Conservation (phyloP, 1,140 invertebrate species). For the Steinernema khuongi region DNA sequence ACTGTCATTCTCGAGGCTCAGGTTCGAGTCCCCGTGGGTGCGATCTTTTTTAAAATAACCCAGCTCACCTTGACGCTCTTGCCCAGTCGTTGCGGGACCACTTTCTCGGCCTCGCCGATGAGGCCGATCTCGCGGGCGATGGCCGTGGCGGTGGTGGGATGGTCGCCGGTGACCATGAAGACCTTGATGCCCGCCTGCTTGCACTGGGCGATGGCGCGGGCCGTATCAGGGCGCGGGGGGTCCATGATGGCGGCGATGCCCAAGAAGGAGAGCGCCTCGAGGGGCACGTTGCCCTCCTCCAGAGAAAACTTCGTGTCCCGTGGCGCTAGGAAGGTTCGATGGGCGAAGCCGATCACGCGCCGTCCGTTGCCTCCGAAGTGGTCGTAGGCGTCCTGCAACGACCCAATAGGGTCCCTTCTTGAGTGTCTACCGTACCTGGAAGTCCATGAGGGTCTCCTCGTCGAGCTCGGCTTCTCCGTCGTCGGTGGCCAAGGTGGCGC, state of each 20-base stretch:
- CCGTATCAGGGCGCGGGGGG: slow-evolving; percentile 44
- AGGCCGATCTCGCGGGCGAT: slow-evolving; percentile 53
- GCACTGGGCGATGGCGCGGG: slow-evolving; percentile 46
- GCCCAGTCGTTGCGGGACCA: background rate
- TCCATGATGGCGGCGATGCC: slow-evolving; percentile 50
- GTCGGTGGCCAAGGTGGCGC: slow-evolving; percentile 39
- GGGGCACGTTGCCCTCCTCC: slow-evolving; percentile 41
- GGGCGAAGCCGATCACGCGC: slow-evolving; percentile 52
- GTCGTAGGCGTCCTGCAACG: slow-evolving; percentile 44
- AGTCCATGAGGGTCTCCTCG: slow-evolving; percentile 35
- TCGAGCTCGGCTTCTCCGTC: slow-evolving; percentile 38
- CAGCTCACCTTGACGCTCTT: background rate
- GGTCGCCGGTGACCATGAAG: slow-evolving; percentile 57
- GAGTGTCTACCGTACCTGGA: too few relatives aligned
- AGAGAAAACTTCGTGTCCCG: slow-evolving; percentile 31
- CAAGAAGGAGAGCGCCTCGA: slow-evolving; percentile 41
- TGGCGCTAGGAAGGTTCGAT: slow-evolving; percentile 40
- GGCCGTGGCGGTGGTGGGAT: slow-evolving; percentile 51
- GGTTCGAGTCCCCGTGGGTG: too few relatives aligned
- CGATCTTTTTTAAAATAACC: too few relatives aligned
- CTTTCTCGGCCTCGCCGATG: slow-evolving; percentile 25
- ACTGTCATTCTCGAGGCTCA: too few relatives aligned
- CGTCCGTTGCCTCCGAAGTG: slow-evolving; percentile 47
- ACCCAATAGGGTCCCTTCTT: too few relatives aligned
- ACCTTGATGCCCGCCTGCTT: slow-evolving; percentile 54